phyloP scores from a whole-genome alignment of 2,113 vertebrate species.

The Myrmecophaga tridactyla region DNA sequence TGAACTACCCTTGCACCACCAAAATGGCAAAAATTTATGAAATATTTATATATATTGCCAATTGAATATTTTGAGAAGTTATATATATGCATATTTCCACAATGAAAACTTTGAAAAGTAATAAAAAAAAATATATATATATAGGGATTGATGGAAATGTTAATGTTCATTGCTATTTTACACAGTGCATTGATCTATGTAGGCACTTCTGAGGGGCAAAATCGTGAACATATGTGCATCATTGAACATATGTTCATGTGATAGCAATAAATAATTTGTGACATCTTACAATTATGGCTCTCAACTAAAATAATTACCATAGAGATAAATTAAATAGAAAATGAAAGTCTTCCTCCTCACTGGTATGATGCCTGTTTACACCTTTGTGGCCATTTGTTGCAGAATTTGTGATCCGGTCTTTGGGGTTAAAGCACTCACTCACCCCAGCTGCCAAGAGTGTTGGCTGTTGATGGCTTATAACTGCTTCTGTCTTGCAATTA shows the following conservation, averaged over 20 bases:
- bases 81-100: too few species aligned
- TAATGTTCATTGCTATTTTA: not conserved
- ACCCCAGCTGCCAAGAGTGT: not conserved
- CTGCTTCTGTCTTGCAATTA: not conserved
- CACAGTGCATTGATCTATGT: not conserved
- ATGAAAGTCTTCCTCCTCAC: not conserved
- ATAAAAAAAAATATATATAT: not conserved
- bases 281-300: not conserved
- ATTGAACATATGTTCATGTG: not conserved
- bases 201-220: not conserved
- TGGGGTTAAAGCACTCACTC: not conserved
- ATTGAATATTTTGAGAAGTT: too few species aligned
- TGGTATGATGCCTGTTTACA: not conserved
- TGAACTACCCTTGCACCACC: too few species aligned
- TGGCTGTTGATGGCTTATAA: not conserved
- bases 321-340: not conserved
- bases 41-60: too few species aligned
- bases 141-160: not conserved
- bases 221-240: not conserved
- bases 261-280: not conserved
- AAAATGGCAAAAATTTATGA: too few species aligned
- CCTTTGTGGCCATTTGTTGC: not conserved
- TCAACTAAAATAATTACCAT: not conserved
- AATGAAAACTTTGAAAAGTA: too few species aligned
- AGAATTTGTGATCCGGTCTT: not conserved